These are phyloP conservation scores for Rhyacophila evoluta DNA, from an alignment of 2,888 invertebrate species.

Conservation along the genomic window DNA sequence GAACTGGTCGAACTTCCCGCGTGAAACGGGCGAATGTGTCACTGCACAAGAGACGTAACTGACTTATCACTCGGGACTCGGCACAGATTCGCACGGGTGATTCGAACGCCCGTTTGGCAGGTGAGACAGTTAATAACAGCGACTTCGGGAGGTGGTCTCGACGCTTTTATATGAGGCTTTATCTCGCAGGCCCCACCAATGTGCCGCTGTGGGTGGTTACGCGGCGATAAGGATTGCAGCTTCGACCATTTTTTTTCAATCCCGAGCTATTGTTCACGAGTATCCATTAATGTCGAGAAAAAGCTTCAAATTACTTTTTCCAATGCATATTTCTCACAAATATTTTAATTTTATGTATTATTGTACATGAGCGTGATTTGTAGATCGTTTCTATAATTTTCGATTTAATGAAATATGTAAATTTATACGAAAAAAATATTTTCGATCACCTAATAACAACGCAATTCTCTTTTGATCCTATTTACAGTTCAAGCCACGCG, in stretches of 20 bases:
- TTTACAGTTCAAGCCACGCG: no score
- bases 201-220: not conserved
- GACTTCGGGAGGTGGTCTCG: not conserved
- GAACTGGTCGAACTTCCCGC: not conserved
- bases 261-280: not conserved
- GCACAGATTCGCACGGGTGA: not conserved
- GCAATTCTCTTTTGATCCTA: no score
- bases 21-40: not conserved
- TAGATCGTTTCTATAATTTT: no score
- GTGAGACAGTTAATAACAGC: not conserved
- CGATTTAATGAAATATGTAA: no score
- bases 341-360: not conserved
- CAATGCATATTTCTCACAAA: not conserved
- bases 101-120: not conserved
- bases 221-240: no score
- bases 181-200: not conserved
- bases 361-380: no score
- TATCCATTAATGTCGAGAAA: not conserved
- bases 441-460: no score
- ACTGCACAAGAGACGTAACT: not conserved
- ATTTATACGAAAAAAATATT: no score
- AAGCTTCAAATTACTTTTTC: not conserved
- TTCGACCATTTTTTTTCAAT: no score
- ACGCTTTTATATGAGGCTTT: slow-evolving; percentile 13
- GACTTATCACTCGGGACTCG: not conserved